These are phyloP conservation scores for Arion vulgaris DNA, from an alignment of 1,140 invertebrate species.

Conservation along the genomic window DNA sequence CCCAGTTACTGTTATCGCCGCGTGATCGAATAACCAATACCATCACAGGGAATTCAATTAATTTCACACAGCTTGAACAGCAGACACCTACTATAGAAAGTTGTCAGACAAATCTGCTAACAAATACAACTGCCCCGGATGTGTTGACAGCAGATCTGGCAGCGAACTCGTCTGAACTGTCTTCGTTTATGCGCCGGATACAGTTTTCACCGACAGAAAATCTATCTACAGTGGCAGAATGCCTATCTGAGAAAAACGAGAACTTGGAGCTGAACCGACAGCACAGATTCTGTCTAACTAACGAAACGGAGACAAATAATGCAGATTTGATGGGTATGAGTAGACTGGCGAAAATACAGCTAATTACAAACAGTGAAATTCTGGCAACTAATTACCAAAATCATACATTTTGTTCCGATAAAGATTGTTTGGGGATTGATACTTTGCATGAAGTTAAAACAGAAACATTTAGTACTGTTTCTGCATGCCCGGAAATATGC, in stretches of 20 bases:
- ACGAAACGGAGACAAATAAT: background rate
- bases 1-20: background rate
- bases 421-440: background rate
- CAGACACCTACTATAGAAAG: too few relatives aligned
- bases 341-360: background rate
- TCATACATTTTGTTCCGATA: background rate
- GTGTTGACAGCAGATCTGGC: too few relatives aligned
- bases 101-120: too few relatives aligned
- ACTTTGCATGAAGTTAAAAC: background rate
- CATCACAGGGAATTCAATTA: background rate
- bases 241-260: too few relatives aligned
- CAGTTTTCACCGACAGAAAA: too few relatives aligned
- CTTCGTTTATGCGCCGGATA: too few relatives aligned
- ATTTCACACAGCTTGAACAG: background rate
- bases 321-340: background rate
- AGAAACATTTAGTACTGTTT: background rate
- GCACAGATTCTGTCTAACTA: too few relatives aligned
- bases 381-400: background rate
- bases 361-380: background rate
- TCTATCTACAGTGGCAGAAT: too few relatives aligned
- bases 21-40: background rate
- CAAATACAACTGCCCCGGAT: too few relatives aligned
- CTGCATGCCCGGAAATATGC: background rate
- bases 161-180: too few relatives aligned
- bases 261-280: too few relatives aligned